phyloP scores from a whole-genome alignment of 2,888 invertebrate species.

The Nemapogon koenigi region DNA sequence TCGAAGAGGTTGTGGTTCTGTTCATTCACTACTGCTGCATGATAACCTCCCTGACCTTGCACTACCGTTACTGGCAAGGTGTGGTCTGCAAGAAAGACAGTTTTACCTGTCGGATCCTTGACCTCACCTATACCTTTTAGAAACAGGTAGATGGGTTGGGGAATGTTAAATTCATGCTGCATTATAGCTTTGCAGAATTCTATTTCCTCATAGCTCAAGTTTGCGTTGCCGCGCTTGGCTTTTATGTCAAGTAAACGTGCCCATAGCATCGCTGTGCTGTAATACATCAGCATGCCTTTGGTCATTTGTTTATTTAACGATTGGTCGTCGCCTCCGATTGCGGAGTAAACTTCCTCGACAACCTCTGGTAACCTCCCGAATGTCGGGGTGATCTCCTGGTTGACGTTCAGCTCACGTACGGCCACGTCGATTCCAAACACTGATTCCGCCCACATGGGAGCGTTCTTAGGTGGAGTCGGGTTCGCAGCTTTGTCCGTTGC shows the following conservation, averaged over 20 bases:
- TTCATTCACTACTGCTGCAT: conserved; percentile 18
- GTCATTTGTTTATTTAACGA: conserved; percentile 20
- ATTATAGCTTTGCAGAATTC: conserved; percentile 19
- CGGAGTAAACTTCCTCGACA: conserved; percentile 19
- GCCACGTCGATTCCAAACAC: conserved; percentile 20
- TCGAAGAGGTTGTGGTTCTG: conserved; percentile 25
- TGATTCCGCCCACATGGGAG: conserved; percentile 17
- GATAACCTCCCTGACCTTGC: conserved; percentile 23
- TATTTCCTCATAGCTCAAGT: conserved; percentile 20
- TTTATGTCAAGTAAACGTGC: conserved; percentile 19
- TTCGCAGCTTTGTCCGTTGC: conserved; percentile 11
- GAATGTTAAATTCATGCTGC: conserved; percentile 22
- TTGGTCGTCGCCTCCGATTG: conserved; percentile 17
- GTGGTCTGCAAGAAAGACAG: conserved; percentile 19
- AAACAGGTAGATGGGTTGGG: conserved; percentile 21
- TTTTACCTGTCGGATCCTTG: conserved; percentile 18
- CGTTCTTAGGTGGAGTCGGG: conserved; percentile 14
- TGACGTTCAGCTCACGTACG: conserved; percentile 19
- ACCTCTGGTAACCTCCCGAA: conserved; percentile 17
- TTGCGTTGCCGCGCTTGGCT: conserved; percentile 19
- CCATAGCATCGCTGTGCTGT: conserved; percentile 17
- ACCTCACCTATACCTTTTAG: conserved; percentile 19
- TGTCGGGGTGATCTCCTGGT: conserved; percentile 17
- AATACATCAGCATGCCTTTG: conserved; percentile 20
- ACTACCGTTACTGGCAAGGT: conserved; percentile 20